Percentiles rank a stretch among this genome's conserved stretches.
Evolutionary conservation across 2,888 invertebrate species (phyloP).

Genomic region (Hirtodrosophila trivittata): DNA sequence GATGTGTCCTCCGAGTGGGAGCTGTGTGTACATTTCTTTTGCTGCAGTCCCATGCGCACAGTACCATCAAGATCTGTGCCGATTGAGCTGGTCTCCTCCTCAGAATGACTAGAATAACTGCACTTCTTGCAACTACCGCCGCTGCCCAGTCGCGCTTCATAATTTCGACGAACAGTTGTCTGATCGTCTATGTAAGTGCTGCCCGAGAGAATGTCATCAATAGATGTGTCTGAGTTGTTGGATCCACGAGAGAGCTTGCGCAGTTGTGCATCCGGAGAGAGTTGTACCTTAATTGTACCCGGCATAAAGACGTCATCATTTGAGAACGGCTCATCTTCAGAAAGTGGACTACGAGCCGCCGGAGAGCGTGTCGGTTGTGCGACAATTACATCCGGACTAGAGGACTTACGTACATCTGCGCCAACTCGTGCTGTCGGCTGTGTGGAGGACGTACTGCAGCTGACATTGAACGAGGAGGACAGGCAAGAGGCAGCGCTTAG

Average conservation of each 20-base stretch:
- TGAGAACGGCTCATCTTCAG: slow-evolving; percentile 86
- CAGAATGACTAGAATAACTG: slow-evolving; percentile 89
- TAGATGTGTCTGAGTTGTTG: slow-evolving; percentile 87
- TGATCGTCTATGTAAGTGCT: slow-evolving; percentile 86
- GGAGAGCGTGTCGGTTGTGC: slow-evolving; percentile 87
- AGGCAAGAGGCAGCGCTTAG: slow-evolving; percentile 82
- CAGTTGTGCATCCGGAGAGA: slow-evolving; percentile 85
- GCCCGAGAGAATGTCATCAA: slow-evolving; percentile 86
- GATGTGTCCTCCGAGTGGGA: slow-evolving; percentile 95
- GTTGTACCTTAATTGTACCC: slow-evolving; percentile 85
- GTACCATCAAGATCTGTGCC: slow-evolving; percentile 93
- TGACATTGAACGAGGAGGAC: slow-evolving; percentile 80
- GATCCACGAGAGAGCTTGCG: slow-evolving; percentile 84
- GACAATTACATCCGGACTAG: slow-evolving; percentile 85
- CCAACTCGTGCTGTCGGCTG: slow-evolving; percentile 68
- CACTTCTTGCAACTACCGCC: slow-evolving; percentile 86
- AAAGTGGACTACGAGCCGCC: slow-evolving; percentile 86
- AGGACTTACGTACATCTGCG: slow-evolving; percentile 66
- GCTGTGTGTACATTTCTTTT: slow-evolving; percentile 92
- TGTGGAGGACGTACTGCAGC: slow-evolving; percentile 81
- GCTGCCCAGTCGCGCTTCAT: slow-evolving; percentile 85
- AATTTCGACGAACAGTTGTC: slow-evolving; percentile 84
- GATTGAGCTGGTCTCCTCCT: slow-evolving; percentile 90
- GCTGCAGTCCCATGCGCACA: slow-evolving; percentile 90
- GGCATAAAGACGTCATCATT: slow-evolving; percentile 87